Evolutionary conservation across 92 coral and sea anemone species (phyloP).

Genomic region (Bergia sp.): DNA sequence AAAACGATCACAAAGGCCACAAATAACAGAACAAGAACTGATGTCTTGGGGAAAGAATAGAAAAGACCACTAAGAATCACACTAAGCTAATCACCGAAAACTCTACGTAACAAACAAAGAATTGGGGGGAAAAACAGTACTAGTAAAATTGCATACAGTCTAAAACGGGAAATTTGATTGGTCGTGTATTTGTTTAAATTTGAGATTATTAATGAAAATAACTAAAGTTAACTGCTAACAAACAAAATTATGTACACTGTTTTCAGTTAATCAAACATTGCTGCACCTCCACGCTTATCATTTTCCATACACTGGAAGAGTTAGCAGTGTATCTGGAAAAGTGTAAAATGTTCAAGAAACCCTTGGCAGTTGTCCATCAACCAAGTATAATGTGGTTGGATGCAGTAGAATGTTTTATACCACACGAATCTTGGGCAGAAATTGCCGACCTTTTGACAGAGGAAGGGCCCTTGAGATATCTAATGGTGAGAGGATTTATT

Average conservation of each 20-base stretch:
- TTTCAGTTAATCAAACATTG: conserved; percentile 33
- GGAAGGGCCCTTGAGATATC: conserved; percentile 33
- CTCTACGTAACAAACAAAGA: too few species aligned
- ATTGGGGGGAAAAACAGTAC: too few species aligned
- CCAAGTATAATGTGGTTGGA: conserved; percentile 49
- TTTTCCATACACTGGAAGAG: conserved; percentile 68
- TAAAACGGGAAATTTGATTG: too few species aligned
- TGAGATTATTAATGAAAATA: too few species aligned
- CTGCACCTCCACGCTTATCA: conserved; percentile 50
- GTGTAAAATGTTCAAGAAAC: conserved; percentile 43
- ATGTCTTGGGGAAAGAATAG: too few species aligned
- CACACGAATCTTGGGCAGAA: conserved; percentile 39
- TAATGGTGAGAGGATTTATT: conserved; percentile 15
- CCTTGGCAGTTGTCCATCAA: background rate
- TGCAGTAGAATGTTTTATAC: conserved; percentile 35
- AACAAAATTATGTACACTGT: background rate
- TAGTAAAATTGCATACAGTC: too few species aligned
- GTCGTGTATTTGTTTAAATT: too few species aligned
- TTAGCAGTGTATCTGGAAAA: conserved; percentile 54
- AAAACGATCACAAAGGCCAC: too few species aligned
- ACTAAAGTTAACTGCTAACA: too few species aligned
- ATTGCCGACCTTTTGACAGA: conserved; percentile 23
- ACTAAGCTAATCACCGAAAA: too few species aligned
- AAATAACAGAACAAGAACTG: too few species aligned
- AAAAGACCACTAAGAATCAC: too few species aligned